Evolutionary conservation across 1,140 invertebrate species (phyloP), one percentile per base, ranked within the genome.

Genomic region (Nymphalis io): DNA sequence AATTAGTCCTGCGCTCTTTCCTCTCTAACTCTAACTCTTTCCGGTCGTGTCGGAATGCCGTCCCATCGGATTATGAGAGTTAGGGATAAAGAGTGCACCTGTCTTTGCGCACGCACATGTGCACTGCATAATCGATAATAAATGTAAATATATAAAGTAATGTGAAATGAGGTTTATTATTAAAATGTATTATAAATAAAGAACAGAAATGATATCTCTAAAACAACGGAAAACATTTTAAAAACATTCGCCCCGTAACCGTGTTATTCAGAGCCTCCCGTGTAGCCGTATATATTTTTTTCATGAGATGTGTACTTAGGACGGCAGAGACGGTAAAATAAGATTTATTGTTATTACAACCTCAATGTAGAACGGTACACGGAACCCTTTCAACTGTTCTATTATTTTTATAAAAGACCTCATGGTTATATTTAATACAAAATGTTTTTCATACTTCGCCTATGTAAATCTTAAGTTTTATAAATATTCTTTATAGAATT

Each of bases 261-360:
- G 18, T 65, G 58, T 70, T 65, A 51, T 42, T 70, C 57, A 63
- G 16, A 38, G 27, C 11, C 57, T 59, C 38, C 44, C 39, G 20
- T 58, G 60, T 48, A 20, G 44, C 46, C 67, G 16, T 59, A 73
- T 72, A 72, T 80, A 78, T 75, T 72, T 80, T 75, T 80, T 74
- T 78, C 78, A 80, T 72, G 78, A 78, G 66, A 74, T 63, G 66
- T 74, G 72, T 78, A 74, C 69, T 75, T 69, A 66, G 65, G 62
- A 59, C 63, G 69, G 51, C 27, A 44, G 60, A 55, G 51, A 59
- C 72, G 68, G 72, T 78, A 76, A 74, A 80, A 61, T 72, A 78
- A 70, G 71, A 80, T 80, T 78, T 78, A 78, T 59, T 77, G 75
- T 77, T 80, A 80, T 78, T 64, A 62, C 68, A 46, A 68, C 65